phyloP scores from a whole-genome alignment of 2,113 vertebrate species.

The Clarias batrachus region DNA sequence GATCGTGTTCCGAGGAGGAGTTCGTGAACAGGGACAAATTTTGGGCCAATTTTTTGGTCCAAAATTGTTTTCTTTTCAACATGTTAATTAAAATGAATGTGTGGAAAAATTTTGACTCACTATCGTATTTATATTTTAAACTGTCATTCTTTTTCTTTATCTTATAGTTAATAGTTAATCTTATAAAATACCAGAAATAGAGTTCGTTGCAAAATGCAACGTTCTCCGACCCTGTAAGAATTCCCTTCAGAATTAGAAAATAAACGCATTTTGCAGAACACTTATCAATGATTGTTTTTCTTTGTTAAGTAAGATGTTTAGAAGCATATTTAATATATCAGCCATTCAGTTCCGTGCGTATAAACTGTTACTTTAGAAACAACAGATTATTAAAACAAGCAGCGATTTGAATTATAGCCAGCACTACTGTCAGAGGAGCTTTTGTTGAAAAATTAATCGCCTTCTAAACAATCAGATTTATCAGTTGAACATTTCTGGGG shows the following conservation, averaged over 20 bases:
- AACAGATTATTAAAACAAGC: neutral
- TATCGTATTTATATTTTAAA: neutral
- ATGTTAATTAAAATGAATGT: too few relatives aligned
- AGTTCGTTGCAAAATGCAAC: neutral
- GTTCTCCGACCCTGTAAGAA: neutral
- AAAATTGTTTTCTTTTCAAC: too few relatives aligned
- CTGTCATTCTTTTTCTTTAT: neutral
- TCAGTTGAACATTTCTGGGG: neutral
- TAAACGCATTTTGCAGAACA: neutral
- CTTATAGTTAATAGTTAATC: neutral
- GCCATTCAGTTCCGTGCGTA: neutral
- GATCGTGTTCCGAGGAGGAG: too few relatives aligned
- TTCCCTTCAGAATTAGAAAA: neutral
- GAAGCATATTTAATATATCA: neutral
- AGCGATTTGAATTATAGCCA: neutral
- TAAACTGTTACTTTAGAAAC: neutral
- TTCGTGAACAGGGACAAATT: too few relatives aligned
- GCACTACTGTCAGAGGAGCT: neutral
- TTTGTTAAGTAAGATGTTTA: neutral
- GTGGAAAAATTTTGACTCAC: too few relatives aligned
- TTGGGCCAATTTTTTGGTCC: too few relatives aligned
- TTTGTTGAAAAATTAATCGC: neutral
- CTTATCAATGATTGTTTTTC: neutral
- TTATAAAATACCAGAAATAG: too few relatives aligned
- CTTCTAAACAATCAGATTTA: neutral